phyloP scores from a whole-genome alignment of 2,113 vertebrate species.

The Craseonycteris thonglongyai region DNA sequence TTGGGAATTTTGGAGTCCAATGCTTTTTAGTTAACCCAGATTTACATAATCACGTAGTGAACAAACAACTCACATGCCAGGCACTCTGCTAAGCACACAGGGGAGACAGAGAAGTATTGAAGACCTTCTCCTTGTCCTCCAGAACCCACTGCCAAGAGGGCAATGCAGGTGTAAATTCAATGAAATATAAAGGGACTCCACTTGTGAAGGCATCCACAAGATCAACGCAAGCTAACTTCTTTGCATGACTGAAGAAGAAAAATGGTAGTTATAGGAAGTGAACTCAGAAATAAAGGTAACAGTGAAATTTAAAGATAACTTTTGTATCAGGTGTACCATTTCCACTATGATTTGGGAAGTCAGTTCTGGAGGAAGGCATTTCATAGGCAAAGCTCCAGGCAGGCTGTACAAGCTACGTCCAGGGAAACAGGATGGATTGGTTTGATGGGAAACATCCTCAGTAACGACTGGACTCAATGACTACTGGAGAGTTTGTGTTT shows the following conservation, averaged over 20 bases:
- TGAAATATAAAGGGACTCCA: background rate
- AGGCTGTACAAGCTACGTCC: no score
- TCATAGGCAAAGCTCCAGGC: background rate
- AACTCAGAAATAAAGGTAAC: background rate
- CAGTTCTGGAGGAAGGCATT: background rate
- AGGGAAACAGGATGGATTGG: background rate
- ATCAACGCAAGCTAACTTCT: background rate
- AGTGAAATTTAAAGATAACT: background rate
- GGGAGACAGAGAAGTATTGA: background rate
- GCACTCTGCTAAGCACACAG: fast-evolving
- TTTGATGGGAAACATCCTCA: background rate
- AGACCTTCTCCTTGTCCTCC: no score
- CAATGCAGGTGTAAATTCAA: fast-evolving
- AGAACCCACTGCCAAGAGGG: fast-evolving
- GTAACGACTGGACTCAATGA: background rate
- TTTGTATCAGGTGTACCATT: background rate
- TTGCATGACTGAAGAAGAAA: background rate
- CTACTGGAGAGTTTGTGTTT: background rate
- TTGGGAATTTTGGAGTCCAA: background rate
- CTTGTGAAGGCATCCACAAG: background rate
- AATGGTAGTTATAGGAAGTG: background rate
- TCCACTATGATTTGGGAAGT: background rate
- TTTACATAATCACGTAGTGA: background rate
- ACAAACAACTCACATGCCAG: background rate
- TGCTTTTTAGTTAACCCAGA: background rate